Conservation (phyloP, 2,888 invertebrate species). For the Drosophila meridiana region DNA sequence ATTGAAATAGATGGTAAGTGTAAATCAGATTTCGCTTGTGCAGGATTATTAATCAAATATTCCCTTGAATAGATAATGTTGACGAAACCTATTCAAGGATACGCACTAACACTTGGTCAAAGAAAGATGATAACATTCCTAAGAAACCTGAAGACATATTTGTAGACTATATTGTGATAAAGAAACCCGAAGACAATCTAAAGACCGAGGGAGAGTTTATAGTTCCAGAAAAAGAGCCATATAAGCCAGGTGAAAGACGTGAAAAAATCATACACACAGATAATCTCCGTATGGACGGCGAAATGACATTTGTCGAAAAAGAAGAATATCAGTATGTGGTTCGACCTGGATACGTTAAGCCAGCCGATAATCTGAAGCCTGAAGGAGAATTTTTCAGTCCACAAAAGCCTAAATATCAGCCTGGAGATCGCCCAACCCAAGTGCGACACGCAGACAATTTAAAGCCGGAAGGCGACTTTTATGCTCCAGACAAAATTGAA, state of each 20-base stretch:
- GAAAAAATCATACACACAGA: conserved; percentile 86
- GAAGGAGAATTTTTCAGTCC: conserved; percentile 61
- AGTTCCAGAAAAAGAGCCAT: conserved; percentile 84
- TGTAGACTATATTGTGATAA: conserved; percentile 70
- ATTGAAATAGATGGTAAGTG: conserved; percentile 62
- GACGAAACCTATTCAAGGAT: conserved; percentile 77
- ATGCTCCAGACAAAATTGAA: conserved; percentile 53
- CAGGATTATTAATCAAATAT: neutral
- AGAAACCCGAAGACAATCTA: conserved; percentile 88
- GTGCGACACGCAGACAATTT: conserved; percentile 85
- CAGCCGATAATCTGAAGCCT: conserved; percentile 67
- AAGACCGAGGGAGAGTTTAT: conserved; percentile 87
- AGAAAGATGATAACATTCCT: conserved; percentile 86
- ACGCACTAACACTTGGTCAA: conserved; percentile 83
- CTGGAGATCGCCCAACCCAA: conserved; percentile 84
- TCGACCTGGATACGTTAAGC: conserved; percentile 84
- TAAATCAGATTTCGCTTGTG: neutral
- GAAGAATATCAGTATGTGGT: conserved; percentile 86
- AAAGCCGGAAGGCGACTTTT: conserved; percentile 82
- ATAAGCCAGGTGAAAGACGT: conserved; percentile 86
- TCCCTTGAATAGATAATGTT: conserved; percentile 57
- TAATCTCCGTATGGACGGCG: conserved; percentile 87
- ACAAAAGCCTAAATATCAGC: conserved; percentile 75
- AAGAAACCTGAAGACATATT: conserved; percentile 82
- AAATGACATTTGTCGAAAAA: conserved; percentile 85